Evolutionary conservation across 2,888 invertebrate species (phyloP).

Genomic region (Diadegma fenestrale): DNA sequence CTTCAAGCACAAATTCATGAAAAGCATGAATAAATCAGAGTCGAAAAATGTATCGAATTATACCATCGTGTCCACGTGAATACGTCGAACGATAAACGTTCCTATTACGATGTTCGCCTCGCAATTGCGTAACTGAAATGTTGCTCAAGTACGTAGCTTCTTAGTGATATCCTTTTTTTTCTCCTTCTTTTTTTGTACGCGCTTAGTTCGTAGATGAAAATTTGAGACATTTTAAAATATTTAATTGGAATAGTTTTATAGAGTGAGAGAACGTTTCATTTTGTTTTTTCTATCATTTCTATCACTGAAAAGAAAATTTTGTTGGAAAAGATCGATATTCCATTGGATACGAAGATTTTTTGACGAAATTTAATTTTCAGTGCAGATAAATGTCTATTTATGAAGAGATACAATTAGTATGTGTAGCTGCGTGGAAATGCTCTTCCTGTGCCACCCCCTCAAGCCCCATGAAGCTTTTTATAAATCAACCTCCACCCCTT

Average conservation of each 20-base stretch:
- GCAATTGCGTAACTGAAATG: slow-evolving; percentile 69
- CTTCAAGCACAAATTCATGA: neutral
- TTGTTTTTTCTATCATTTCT: slow-evolving; percentile 9
- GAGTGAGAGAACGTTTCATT: slow-evolving; percentile 43
- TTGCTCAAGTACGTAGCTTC: slow-evolving; percentile 69
- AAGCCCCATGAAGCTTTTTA: slow-evolving; percentile 63
- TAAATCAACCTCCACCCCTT: slow-evolving; percentile 49
- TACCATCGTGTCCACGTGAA: slow-evolving; percentile 32
- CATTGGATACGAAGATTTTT: too few relatives aligned
- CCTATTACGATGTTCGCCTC: slow-evolving; percentile 62
- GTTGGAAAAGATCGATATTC: too few relatives aligned
- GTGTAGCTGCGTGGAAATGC: slow-evolving; percentile 58
- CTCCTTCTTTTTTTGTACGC: slow-evolving; percentile 59
- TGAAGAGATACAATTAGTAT: slow-evolving; percentile 43
- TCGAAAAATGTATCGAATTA: neutral
- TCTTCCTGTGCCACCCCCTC: slow-evolving; percentile 51
- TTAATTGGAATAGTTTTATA: slow-evolving; percentile 26
- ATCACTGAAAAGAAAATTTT: too few relatives aligned
- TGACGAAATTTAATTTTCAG: too few relatives aligned
- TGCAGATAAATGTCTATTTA: slow-evolving; percentile 5
- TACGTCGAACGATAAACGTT: slow-evolving; percentile 69
- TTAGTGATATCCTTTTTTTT: slow-evolving; percentile 63
- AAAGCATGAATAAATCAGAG: neutral
- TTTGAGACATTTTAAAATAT: slow-evolving; percentile 26
- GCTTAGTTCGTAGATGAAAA: slow-evolving; percentile 58